Conservation (phyloP, 2,113 vertebrate genomes). For the Lophochroa leadbeateri region DNA sequence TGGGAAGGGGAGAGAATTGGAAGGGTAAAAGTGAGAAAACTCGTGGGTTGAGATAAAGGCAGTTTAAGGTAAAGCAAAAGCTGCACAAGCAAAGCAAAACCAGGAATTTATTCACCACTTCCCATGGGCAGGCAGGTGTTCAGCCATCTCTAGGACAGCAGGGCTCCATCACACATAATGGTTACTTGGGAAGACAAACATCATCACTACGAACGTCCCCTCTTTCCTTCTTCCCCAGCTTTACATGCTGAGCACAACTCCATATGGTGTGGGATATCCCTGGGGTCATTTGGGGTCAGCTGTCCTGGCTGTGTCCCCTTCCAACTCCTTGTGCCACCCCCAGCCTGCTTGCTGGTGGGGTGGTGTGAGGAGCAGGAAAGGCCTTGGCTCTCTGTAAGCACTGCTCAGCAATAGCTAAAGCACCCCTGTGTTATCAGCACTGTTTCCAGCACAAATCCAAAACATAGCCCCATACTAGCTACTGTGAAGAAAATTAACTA, state of each 20-base stretch:
- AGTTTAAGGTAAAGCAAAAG: background rate
- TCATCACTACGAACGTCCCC: background rate
- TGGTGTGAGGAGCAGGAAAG: background rate
- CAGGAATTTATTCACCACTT: background rate
- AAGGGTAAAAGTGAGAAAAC: background rate
- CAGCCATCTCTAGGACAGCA: background rate
- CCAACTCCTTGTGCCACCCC: too few relatives aligned
- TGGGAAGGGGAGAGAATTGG: background rate
- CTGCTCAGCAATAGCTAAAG: background rate
- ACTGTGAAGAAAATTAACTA: background rate
- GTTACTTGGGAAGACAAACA: background rate
- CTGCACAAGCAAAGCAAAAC: background rate
- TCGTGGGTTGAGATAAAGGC: fast-evolving
- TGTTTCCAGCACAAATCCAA: background rate
- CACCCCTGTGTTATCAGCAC: background rate
- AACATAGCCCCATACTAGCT: background rate
- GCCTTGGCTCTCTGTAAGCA: background rate
- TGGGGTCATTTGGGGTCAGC: background rate
- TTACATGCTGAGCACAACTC: fast-evolving
- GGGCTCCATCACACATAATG: background rate
- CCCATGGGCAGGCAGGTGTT: background rate
- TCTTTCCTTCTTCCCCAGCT: background rate
- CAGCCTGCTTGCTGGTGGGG: background rate
- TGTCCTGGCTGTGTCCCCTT: background rate
- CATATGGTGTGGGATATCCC: background rate